phyloP scores from a whole-genome alignment of 2,113 vertebrate species.

The Callaeas wilsoni region DNA sequence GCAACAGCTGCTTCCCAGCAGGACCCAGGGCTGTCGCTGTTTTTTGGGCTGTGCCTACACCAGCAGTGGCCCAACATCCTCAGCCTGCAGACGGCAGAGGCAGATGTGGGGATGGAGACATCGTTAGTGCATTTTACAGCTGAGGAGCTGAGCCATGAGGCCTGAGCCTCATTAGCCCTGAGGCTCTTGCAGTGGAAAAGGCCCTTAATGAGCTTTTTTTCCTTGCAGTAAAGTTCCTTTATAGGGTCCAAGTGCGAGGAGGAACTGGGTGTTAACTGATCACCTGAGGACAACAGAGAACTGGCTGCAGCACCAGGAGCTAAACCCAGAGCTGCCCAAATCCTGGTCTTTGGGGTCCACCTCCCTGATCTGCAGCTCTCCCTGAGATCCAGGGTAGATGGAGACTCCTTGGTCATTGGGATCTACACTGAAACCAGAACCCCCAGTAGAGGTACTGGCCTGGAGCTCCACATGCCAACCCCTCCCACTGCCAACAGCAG shows the following conservation, averaged over 20 bases:
- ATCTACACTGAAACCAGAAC: not conserved
- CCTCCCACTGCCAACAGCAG: not conserved
- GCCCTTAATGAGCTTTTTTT: not conserved
- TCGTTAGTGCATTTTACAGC: not conserved
- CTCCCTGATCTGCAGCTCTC: not conserved
- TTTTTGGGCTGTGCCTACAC: not conserved
- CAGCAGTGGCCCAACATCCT: not conserved
- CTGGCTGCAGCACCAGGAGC: not conserved
- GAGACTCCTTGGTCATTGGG: not conserved
- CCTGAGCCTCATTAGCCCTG: not conserved
- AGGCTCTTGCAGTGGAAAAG: not conserved
- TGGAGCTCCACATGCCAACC: not conserved
- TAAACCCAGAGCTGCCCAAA: not conserved
- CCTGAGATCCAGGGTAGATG: fast-evolving
- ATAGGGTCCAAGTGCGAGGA: fast-evolving
- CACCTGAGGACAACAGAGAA: not conserved
- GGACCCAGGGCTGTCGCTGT: fast-evolving
- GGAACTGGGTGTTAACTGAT: not conserved
- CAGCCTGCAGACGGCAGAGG: not conserved
- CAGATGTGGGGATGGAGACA: not conserved
- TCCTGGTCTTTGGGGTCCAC: fast-evolving
- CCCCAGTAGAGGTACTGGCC: fast-evolving
- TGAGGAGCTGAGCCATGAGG: not conserved
- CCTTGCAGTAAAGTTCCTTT: not conserved
- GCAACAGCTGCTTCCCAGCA: not conserved